Conservation (phyloP, 2,797 vertebrate species). For the Chelon labrosus region DNA sequence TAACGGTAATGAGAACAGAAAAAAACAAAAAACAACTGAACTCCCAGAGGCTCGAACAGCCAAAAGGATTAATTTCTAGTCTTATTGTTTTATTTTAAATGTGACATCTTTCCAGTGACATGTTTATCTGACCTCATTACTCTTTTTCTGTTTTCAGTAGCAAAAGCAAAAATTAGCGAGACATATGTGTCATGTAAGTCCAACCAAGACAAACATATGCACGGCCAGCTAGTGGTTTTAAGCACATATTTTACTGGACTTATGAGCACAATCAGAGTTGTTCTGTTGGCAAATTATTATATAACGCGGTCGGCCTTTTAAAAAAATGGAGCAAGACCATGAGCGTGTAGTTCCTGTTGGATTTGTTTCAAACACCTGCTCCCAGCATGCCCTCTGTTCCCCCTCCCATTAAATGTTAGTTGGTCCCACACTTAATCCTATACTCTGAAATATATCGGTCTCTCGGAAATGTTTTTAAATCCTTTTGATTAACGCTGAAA, state of each 20-base stretch:
- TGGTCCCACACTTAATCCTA: constrained; percentile 39
- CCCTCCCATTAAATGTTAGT: constrained; percentile 21
- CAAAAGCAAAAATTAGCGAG: not conserved
- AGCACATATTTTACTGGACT: not conserved
- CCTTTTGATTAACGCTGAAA: not conserved
- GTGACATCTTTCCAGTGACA: not conserved
- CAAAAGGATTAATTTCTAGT: constrained; percentile 32
- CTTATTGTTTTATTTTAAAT: constrained; percentile 10
- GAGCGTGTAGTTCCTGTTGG: constrained; percentile 19
- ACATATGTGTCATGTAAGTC: constrained; percentile 1
- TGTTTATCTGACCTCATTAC: not conserved
- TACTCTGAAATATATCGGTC: constrained; percentile 24
- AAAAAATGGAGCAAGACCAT: constrained; percentile 19
- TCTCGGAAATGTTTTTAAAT: constrained; percentile 28
- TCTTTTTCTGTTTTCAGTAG: not conserved
- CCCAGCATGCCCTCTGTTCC: constrained; percentile 34
- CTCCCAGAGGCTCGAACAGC: constrained; percentile 31
- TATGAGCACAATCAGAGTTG: constrained; percentile 4
- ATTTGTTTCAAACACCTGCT: constrained; percentile 55
- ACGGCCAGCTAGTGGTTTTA: not conserved
- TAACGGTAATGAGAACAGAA: constrained; percentile 58
- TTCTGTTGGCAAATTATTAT: constrained; percentile 2
- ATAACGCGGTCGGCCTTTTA: constrained; percentile 14
- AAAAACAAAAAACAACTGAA: constrained; percentile 11
- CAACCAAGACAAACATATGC: not conserved